A percentile compares a stretch with the other conserved stretches of the same genome.
Evolutionary conservation across 1,140 invertebrate genomes (phyloP).

Genomic region (Yoshiicerus persimilis): DNA sequence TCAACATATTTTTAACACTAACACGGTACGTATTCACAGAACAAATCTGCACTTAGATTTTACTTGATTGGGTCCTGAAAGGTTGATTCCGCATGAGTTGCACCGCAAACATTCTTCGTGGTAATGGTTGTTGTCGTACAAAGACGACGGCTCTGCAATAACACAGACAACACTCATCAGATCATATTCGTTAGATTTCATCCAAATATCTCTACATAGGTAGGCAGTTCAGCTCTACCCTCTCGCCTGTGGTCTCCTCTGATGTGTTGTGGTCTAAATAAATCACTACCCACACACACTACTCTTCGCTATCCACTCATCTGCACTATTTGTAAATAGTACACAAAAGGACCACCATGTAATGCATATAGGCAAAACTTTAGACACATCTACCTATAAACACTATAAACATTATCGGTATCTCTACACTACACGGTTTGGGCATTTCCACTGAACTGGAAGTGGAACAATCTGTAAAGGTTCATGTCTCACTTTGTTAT

Average conservation of each 20-base stretch:
- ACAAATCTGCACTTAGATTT: constrained; percentile 21
- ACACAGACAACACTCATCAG: not conserved
- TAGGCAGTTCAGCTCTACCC: not conserved
- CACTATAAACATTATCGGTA: too few relatives aligned
- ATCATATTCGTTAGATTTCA: not conserved
- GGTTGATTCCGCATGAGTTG: constrained; percentile 77
- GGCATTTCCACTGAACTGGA: too few relatives aligned
- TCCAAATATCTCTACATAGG: not conserved
- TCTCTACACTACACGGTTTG: too few relatives aligned
- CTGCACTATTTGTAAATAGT: not conserved
- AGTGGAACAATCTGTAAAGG: too few relatives aligned
- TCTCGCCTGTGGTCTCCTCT: not conserved
- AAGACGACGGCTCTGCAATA: constrained; percentile 77
- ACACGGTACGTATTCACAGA: constrained; percentile 7
- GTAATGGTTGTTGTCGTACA: constrained; percentile 92
- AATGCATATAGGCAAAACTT: too few relatives aligned
- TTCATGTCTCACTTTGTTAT: too few relatives aligned
- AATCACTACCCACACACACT: too few relatives aligned
- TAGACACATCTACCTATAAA: too few relatives aligned
- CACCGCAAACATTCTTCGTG: constrained; percentile 89
- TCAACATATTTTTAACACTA: not conserved
- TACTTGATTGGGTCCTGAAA: constrained; percentile 76
- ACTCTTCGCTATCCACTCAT: not conserved
- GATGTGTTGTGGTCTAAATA: not conserved
- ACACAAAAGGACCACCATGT: not conserved